phyloP scores from a whole-genome alignment of 1,140 invertebrate genomes.

The Cotesia glomerata region DNA sequence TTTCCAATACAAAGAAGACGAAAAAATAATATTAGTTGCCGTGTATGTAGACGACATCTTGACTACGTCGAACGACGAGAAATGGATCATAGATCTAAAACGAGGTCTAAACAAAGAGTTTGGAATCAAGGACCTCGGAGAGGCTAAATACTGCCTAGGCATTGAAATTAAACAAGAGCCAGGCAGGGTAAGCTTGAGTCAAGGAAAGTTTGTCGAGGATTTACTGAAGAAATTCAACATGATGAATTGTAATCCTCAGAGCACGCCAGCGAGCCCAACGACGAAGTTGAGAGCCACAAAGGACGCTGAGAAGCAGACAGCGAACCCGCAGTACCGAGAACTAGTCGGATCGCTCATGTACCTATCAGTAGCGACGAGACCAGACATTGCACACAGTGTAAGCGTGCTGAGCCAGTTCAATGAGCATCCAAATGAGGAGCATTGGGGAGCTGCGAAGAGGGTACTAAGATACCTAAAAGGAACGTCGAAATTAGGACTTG shows the following conservation, averaged over 20 bases:
- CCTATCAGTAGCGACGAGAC: slow-evolving; percentile 39
- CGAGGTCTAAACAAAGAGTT: slow-evolving; percentile 22
- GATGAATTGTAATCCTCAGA: background rate
- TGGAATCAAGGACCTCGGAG: slow-evolving; percentile 26
- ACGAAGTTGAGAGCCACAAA: background rate
- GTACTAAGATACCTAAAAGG: slow-evolving; percentile 28
- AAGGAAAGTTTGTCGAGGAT: slow-evolving; percentile 5
- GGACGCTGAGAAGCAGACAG: background rate
- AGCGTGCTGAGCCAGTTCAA: slow-evolving; percentile 42
- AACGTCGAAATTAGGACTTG: too few species aligned
- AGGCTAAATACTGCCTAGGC: slow-evolving; percentile 14
- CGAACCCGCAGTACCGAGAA: slow-evolving; percentile 25
- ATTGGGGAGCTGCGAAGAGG: slow-evolving; percentile 37
- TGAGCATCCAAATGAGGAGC: slow-evolving; percentile 23
- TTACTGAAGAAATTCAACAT: slow-evolving; percentile 21
- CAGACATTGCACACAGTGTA: slow-evolving; percentile 39
- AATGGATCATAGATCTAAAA: slow-evolving; percentile 23
- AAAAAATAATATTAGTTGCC: slow-evolving; percentile 32
- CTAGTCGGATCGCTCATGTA: slow-evolving; percentile 46
- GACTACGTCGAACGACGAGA: slow-evolving; percentile 36
- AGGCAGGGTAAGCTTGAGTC: slow-evolving; percentile 9
- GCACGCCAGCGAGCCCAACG: background rate
- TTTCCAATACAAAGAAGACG: slow-evolving; percentile 32
- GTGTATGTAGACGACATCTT: slow-evolving; percentile 47
- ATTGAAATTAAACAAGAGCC: slow-evolving; percentile 10